A percentile compares a stretch with the other conserved stretches of the same genome.
These are phyloP conservation scores for Hemitrygon akajei DNA, from an alignment of 2,797 vertebrate species.

Conservation along the genomic window DNA sequence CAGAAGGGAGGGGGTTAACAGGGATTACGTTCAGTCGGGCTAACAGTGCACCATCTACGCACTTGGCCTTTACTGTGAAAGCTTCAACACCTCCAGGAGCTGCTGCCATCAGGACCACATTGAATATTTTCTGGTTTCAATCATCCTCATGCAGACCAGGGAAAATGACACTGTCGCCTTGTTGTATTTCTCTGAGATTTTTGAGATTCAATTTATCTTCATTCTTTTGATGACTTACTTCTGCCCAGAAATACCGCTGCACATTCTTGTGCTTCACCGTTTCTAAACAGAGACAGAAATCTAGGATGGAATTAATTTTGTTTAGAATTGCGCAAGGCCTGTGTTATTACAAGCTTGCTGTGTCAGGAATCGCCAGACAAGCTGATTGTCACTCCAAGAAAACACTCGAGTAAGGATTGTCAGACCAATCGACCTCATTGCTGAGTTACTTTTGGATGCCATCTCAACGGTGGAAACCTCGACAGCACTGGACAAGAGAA, in stretches of 20 bases:
- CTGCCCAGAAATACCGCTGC: not conserved
- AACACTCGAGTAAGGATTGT: not conserved
- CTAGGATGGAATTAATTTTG: not conserved
- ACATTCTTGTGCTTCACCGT: not conserved
- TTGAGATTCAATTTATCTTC: conserved; percentile 15
- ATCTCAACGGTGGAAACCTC: not conserved
- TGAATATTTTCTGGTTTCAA: conserved; percentile 20
- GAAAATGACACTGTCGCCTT: not conserved
- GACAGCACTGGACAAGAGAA: not conserved
- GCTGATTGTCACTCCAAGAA: not conserved
- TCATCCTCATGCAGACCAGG: not conserved
- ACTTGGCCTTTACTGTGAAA: not conserved
- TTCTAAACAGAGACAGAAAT: not conserved
- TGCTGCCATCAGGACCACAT: not conserved
- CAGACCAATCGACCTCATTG: not conserved
- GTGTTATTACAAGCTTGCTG: not conserved
- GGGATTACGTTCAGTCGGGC: not conserved
- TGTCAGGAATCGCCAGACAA: not conserved
- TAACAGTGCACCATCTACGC: not conserved
- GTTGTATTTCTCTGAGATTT: not conserved
- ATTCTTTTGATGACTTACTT: not conserved
- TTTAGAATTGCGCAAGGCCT: not conserved
- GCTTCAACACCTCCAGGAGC: not conserved
- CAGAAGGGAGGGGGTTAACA: not conserved
- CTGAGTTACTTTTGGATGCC: not conserved